Conservation (phyloP, 2,888 invertebrate genomes). For the Alitta virens region DNA sequence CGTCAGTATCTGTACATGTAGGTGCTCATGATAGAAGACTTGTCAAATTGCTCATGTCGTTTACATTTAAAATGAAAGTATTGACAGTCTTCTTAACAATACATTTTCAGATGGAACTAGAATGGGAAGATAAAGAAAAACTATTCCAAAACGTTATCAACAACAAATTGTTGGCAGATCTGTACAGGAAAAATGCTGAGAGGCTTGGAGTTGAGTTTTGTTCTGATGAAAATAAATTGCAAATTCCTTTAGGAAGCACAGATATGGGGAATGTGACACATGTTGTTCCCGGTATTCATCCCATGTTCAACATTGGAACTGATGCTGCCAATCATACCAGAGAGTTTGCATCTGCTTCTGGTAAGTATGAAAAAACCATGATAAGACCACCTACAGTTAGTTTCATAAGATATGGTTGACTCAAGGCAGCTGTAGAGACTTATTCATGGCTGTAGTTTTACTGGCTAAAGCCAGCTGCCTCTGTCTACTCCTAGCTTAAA, state of each 20-base stretch:
- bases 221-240: neutral
- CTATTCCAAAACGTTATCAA: slow-evolving; percentile 42
- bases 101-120: slow-evolving; percentile 35
- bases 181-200: slow-evolving; percentile 8
- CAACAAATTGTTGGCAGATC: slow-evolving; percentile 39
- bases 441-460: too few relatives aligned
- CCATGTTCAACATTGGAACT: slow-evolving; percentile 31
- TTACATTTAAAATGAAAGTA: too few relatives aligned
- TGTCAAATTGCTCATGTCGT: too few relatives aligned
- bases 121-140: slow-evolving; percentile 30
- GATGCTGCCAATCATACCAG: slow-evolving; percentile 32
- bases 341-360: slow-evolving; percentile 32
- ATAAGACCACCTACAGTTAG: too few relatives aligned
- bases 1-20: too few relatives aligned
- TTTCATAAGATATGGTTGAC: too few relatives aligned
- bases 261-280: slow-evolving; percentile 44
- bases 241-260: slow-evolving; percentile 29
- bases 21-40: too few relatives aligned
- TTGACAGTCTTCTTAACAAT: too few relatives aligned
- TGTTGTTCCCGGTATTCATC: slow-evolving; percentile 39
- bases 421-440: too few relatives aligned
- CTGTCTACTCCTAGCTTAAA: too few relatives aligned
- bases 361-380: neutral
- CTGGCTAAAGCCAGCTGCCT: too few relatives aligned
- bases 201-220: slow-evolving; percentile 3